Evolutionary conservation across 2,797 vertebrate genomes (phyloP).

Genomic region (Hybognathus amarus): DNA sequence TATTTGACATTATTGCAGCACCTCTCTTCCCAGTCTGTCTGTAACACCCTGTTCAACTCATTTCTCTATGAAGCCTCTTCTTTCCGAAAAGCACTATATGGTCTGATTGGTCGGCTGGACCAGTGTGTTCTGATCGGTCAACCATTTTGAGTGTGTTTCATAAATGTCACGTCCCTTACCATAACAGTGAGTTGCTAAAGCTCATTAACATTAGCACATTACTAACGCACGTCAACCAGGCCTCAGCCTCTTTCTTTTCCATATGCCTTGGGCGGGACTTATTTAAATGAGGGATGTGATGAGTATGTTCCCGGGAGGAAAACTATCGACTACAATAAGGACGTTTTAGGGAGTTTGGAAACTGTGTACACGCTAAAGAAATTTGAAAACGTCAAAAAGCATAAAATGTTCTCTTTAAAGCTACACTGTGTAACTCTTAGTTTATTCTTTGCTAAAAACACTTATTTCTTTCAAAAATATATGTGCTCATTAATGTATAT

Average conservation of each 20-base stretch:
- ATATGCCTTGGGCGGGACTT: neutral
- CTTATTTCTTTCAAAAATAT: no score
- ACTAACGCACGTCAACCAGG: neutral
- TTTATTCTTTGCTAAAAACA: no score
- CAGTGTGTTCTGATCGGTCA: neutral
- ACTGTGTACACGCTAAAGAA: neutral
- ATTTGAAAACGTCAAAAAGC: neutral
- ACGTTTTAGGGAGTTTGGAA: neutral
- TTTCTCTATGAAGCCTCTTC: neutral
- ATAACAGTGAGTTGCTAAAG: neutral
- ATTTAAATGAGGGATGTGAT: neutral
- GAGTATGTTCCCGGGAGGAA: neutral
- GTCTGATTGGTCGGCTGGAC: neutral
- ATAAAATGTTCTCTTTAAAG: neutral
- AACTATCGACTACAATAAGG: neutral
- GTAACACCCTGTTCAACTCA: neutral
- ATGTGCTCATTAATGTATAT: no score
- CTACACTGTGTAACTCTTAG: no score
- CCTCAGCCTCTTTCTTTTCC: neutral
- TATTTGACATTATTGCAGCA: neutral
- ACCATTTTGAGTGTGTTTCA: neutral
- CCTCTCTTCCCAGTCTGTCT: neutral
- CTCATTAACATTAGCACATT: neutral
- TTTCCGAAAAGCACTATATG: neutral
- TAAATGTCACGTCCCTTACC: neutral